These are phyloP conservation scores for Eristalinus aeneus DNA, from an alignment of 2,888 invertebrate genomes.

Conservation along the genomic window DNA sequence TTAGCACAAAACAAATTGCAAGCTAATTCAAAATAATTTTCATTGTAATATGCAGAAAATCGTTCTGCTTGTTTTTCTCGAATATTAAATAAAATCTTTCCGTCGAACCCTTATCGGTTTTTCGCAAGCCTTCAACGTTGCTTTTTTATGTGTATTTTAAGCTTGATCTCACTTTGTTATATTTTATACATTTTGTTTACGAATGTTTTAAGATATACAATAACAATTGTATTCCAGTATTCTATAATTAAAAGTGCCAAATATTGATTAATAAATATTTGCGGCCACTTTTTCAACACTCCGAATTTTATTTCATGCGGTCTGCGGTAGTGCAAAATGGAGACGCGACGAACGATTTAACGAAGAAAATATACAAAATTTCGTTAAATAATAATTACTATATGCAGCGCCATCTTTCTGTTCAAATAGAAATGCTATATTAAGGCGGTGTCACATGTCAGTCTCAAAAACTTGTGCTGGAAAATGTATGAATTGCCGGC, in stretches of 20 bases:
- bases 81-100: constrained; percentile 15
- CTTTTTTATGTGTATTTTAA: constrained; percentile 4
- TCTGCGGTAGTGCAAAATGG: constrained; percentile 74
- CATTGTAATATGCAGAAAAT: constrained; percentile 26
- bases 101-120: constrained; percentile 62
- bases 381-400: constrained; percentile 13
- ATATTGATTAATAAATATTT: constrained; percentile 58
- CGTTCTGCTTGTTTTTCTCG: constrained; percentile 13
- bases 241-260: constrained; percentile 25
- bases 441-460: background rate
- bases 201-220: constrained; percentile 38
- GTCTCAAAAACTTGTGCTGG: no score
- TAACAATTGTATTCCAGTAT: constrained; percentile 36
- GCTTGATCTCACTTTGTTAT: constrained; percentile 44
- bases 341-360: constrained; percentile 73
- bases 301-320: constrained; percentile 72
- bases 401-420: background rate
- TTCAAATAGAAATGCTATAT: background rate
- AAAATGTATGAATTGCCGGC: no score
- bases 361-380: constrained; percentile 60
- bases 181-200: constrained; percentile 20
- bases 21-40: constrained; percentile 27
- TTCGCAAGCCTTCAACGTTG: constrained; percentile 54
- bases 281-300: constrained; percentile 55
- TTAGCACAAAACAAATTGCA: constrained; percentile 32